Evolutionary conservation across 2,888 invertebrate species (phyloP), one percentile per base, ranked within the genome.

Genomic region (Adela reaumurella): DNA sequence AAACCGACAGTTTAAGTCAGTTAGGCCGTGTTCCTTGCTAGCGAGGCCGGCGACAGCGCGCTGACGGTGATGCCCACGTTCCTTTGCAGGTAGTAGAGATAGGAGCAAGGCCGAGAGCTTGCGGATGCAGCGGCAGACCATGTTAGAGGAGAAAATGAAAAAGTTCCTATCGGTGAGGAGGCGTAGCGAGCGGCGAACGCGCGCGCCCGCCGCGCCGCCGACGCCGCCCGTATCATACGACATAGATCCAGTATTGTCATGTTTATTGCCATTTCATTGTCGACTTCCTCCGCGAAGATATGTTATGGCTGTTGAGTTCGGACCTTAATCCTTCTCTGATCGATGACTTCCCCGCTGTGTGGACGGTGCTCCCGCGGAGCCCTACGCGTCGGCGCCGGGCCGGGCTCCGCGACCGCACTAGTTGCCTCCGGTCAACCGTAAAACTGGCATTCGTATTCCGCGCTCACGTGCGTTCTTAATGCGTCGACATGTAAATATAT

Each of bases 121-220:
- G 74, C 83, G 85, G 72, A 83, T 87, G 76, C 89, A 89, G 83
- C 88, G 89, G 64, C 90, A 89, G 73, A 91, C 90, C 77, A 89
- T 92, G 76, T 86, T 93, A 81, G 90, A 92, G 76, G 91, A 92
- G 81, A 92, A 92, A 87, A 93, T 93, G 82, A 90, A 92, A 88
- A 92, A 91, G 77, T 94, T 93, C 81, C 82, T 93, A 82, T 92
- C 92, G 91, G 94, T 94, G 89, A 84, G 84, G 73, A 67, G 68
- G 64, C 67, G 67, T 63, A 58, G 35, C 24, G 24, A 24, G 24
- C 24, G 24, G 24, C 24, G 24, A 4, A 4, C 11, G 35, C 35
- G 35, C 8, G 14, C 35, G 4, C 11, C 14, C 35, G 35, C 35
- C 35, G 35, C 35, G 35, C 11, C 35, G n/a, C 35, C n/a, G n/a